These are phyloP conservation scores for Collichthys lucidus DNA, from an alignment of 2,113 vertebrate species.

Conservation along the genomic window DNA sequence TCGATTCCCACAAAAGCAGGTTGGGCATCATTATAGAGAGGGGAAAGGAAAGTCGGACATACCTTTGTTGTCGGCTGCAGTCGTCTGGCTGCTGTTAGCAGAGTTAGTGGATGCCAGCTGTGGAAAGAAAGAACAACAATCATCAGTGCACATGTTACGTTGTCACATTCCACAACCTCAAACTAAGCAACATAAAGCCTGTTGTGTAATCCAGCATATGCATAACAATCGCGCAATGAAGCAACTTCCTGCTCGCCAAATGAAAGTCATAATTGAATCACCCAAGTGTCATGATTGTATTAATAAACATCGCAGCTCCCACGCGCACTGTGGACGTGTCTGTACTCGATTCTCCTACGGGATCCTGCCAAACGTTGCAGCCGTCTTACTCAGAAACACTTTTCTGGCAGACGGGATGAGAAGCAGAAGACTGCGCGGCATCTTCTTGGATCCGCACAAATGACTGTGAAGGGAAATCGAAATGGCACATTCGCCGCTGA, in stretches of 20 bases:
- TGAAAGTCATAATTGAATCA: not conserved
- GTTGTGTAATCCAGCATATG: not conserved
- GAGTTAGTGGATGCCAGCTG: conserved; percentile 77
- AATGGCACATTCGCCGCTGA: conserved; percentile 15
- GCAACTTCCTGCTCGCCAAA: not conserved
- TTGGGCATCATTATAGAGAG: not conserved
- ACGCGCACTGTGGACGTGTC: conserved; percentile 7
- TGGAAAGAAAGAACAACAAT: conserved; percentile 14
- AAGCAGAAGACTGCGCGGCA: conserved; percentile 18
- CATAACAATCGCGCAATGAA: not conserved
- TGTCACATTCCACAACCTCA: not conserved
- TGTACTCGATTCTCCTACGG: not conserved
- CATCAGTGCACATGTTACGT: not conserved
- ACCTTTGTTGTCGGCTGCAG: conserved; percentile 79
- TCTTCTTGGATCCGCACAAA: conserved; percentile 5
- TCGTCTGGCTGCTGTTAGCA: conserved; percentile 77
- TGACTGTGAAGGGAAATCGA: not conserved
- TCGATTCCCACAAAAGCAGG: not conserved
- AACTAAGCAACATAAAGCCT: not conserved
- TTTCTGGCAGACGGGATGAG: conserved; percentile 46
- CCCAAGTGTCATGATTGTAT: conserved; percentile 13
- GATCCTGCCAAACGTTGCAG: conserved; percentile 37
- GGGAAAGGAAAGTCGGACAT: not conserved
- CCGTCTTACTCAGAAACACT: conserved; percentile 16
- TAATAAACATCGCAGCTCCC: conserved; percentile 16